phyloP scores from a whole-genome alignment of 1,140 invertebrate genomes.

The Drosophila watanabei region DNA sequence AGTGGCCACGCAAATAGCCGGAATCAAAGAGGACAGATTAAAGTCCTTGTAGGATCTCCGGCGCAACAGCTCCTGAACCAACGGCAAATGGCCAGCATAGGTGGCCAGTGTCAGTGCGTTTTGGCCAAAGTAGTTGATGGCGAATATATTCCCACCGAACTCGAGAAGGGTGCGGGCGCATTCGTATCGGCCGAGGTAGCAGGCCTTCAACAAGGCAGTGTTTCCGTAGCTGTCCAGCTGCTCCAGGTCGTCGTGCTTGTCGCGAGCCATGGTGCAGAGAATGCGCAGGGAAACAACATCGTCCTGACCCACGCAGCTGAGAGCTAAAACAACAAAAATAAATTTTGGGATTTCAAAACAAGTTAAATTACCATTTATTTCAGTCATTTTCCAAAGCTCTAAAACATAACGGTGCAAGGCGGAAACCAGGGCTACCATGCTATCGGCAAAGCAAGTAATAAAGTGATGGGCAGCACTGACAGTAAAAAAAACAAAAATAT shows the following conservation, averaged over 20 bases:
- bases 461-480: constrained; percentile 18
- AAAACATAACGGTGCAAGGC: constrained; percentile 36
- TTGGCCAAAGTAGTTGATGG: constrained; percentile 78
- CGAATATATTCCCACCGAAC: constrained; percentile 65
- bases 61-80: constrained; percentile 67
- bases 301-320: constrained; percentile 60
- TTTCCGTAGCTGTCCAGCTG: constrained; percentile 74
- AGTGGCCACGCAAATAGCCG: constrained; percentile 71
- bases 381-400: constrained; percentile 37
- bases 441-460: background rate
- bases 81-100: constrained; percentile 51
- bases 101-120: constrained; percentile 78
- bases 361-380: constrained; percentile 61
- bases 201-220: constrained; percentile 77
- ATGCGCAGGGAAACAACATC: constrained; percentile 64
- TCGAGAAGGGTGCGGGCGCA: constrained; percentile 58
- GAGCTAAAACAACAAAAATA: constrained; percentile 28
- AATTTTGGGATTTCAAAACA: background rate
- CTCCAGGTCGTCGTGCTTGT: constrained; percentile 53
- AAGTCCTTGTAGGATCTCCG: constrained; percentile 74
- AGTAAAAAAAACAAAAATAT: constrained; percentile 14
- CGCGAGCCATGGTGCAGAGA: constrained; percentile 53
- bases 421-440: constrained; percentile 2
- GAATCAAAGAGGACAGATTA: constrained; percentile 75
- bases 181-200: constrained; percentile 66